phyloP scores from a whole-genome alignment of 2,113 vertebrate species.

The Indicator indicator region DNA sequence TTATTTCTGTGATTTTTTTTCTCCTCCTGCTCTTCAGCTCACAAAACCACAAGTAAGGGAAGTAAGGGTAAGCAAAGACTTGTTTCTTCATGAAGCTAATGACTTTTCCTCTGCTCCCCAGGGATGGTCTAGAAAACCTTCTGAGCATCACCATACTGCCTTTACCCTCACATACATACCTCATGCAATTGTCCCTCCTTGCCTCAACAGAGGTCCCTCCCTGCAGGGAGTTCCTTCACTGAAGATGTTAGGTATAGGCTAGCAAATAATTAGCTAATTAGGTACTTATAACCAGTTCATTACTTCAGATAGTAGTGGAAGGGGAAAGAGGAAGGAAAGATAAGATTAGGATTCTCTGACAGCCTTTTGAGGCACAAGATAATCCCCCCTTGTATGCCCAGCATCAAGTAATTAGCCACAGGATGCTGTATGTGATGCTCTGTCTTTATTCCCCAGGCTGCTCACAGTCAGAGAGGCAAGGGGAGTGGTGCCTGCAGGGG shows the following conservation, averaged over 20 bases:
- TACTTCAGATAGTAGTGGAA: slow-evolving; percentile 30
- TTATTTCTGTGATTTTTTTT: neutral
- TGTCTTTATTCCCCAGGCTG: neutral
- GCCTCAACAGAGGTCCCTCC: neutral
- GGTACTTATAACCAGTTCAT: slow-evolving; percentile 67
- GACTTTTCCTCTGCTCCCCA: slow-evolving; percentile 30
- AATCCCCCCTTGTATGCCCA: slow-evolving; percentile 61
- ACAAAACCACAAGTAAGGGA: neutral
- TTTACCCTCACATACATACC: neutral
- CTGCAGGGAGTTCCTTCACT: slow-evolving; percentile 32
- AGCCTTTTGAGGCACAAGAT: slow-evolving; percentile 45
- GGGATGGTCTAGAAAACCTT: slow-evolving; percentile 23
- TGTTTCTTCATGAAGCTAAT: slow-evolving; percentile 21
- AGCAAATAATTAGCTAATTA: slow-evolving; percentile 79
- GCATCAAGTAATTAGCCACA: slow-evolving; percentile 50
- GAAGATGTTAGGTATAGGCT: slow-evolving; percentile 52
- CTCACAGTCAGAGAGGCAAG: neutral
- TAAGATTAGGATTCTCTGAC: slow-evolving; percentile 60
- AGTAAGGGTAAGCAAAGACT: neutral
- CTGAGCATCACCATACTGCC: neutral
- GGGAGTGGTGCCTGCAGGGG: neutral
- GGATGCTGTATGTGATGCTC: neutral
- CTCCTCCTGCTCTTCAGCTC: neutral
- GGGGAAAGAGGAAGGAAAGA: slow-evolving; percentile 5
- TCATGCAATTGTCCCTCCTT: fast-evolving